Conservation (phyloP, 2,113 vertebrate genomes). For the Dipodomys ordii region DNA sequence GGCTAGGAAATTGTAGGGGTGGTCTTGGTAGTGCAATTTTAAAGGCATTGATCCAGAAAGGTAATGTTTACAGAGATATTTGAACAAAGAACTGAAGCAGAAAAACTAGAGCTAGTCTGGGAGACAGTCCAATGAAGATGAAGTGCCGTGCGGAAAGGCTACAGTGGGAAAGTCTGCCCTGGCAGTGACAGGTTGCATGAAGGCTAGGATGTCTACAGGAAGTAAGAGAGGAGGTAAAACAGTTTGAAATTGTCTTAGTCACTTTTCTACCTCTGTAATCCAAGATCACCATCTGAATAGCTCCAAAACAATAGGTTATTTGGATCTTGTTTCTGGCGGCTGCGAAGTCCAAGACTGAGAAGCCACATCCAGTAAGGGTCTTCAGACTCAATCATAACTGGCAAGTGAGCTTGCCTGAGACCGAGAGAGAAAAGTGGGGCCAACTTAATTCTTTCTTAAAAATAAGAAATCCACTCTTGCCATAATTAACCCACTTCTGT, state of each 20-base stretch:
- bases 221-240: neutral
- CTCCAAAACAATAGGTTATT: neutral
- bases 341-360: neutral
- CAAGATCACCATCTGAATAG: neutral
- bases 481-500: neutral
- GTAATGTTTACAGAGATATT: neutral
- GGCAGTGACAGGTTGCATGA: neutral
- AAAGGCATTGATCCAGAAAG: neutral
- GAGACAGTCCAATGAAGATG: neutral
- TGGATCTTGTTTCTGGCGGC: neutral
- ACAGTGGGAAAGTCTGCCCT: neutral
- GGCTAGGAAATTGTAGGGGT: neutral
- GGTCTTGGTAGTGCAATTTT: neutral
- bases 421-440: neutral
- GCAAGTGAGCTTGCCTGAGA: neutral
- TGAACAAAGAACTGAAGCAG: slow-evolving; percentile 28
- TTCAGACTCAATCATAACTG: neutral
- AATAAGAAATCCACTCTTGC: neutral
- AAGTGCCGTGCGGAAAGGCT: neutral
- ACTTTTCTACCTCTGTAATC: neutral
- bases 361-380: neutral
- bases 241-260: neutral
- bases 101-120: neutral
- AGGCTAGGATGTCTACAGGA: neutral
- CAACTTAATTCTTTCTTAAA: neutral